Evolutionary conservation across 2,113 vertebrate species (phyloP).

Genomic region (Zootoca vivipara): DNA sequence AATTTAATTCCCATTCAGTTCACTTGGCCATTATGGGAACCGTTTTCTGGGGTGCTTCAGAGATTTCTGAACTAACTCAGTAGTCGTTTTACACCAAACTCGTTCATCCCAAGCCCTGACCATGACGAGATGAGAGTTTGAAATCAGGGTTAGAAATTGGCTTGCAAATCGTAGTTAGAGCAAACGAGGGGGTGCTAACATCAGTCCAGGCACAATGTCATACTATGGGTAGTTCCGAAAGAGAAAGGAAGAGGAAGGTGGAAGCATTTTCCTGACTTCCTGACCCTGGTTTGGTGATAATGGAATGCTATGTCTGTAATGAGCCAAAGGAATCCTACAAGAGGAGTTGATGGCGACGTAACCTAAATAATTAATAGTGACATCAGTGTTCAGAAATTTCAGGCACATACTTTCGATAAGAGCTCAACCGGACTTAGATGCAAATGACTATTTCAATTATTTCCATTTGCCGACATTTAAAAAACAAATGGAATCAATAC

Average conservation of each 20-base stretch:
- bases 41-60: too few species aligned
- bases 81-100: too few species aligned
- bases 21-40: too few species aligned
- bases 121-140: neutral
- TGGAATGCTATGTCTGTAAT: neutral
- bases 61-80: too few species aligned
- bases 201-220: neutral
- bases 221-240: neutral
- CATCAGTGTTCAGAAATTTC: neutral
- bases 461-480: neutral
- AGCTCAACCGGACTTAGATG: neutral
- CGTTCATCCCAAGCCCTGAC: neutral
- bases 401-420: neutral
- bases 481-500: neutral
- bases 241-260: neutral
- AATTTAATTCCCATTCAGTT: too few species aligned
- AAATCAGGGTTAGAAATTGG: neutral
- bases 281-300: neutral
- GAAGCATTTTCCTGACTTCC: neutral
- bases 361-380: neutral
- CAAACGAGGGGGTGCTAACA: neutral
- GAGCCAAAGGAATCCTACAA: neutral
- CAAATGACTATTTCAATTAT: neutral
- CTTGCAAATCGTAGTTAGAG: neutral
- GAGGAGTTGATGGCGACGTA: neutral